Evolutionary conservation across 2,888 invertebrate species (phyloP).

Genomic region (Limnephilus lunatus): DNA sequence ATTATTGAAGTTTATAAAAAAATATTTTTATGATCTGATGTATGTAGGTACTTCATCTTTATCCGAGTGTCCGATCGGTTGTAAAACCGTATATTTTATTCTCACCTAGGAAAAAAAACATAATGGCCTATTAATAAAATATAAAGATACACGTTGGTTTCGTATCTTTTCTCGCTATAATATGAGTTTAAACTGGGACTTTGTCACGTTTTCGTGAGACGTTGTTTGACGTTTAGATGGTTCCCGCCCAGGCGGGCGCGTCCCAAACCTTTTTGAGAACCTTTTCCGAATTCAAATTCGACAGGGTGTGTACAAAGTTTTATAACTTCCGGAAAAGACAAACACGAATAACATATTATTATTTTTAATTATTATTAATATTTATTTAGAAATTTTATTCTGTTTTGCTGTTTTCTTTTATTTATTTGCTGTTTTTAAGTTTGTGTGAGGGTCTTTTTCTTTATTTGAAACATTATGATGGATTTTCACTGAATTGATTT

Average conservation of each 20-base stretch:
- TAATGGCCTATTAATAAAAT: constrained; percentile 28
- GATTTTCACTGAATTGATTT: too few relatives aligned
- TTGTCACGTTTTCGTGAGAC: constrained; percentile 33
- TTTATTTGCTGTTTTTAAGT: too few relatives aligned
- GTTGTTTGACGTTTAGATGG: constrained; percentile 32
- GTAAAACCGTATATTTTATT: neutral
- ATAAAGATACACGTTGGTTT: neutral
- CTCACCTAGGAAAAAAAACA: constrained; percentile 22
- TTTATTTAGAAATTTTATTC: too few relatives aligned
- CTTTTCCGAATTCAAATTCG: constrained; percentile 30
- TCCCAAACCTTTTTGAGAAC: constrained; percentile 23
- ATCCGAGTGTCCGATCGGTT: constrained; percentile 6
- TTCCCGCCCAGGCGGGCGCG: neutral
- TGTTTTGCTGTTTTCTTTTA: too few relatives aligned
- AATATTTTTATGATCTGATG: too few relatives aligned
- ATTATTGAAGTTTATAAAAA: too few relatives aligned
- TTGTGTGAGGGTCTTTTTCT: too few relatives aligned
- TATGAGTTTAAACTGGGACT: constrained; percentile 2
- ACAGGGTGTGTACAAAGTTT: neutral
- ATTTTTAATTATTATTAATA: too few relatives aligned
- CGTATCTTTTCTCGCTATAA: neutral
- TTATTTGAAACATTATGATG: too few relatives aligned
- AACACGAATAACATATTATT: too few relatives aligned
- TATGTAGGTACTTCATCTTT: neutral
- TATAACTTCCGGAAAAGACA: neutral